Evolutionary conservation across 1,140 invertebrate species (phyloP), one percentile per base, ranked within the genome.

Genomic region (Lysiphlebus fabarum): DNA sequence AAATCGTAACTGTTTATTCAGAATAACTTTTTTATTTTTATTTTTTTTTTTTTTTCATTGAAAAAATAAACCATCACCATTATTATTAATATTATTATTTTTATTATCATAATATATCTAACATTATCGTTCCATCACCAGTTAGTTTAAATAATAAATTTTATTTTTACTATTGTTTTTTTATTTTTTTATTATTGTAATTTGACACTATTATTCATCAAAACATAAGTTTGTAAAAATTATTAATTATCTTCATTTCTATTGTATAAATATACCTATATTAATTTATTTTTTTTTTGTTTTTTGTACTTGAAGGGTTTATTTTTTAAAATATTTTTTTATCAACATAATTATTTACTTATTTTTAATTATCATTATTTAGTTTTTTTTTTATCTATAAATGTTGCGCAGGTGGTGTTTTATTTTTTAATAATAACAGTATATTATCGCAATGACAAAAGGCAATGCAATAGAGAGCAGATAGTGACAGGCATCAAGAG

Each of bases 401-500:
- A 58, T 54, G 56, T 56, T 62, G 50, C 33, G 49, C 53, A 51
- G 54, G 47, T 45, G 47, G 44, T 41, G 62, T 63, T 58, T 62
- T 68, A 57, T 40, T 67, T 68, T 71, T 70, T 70, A 67, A 58
- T 67, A 72, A 65, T 65, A 75, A 51, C 69, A 69, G 54, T 73
- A 71, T 71, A 51, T 74, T 68, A 66, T 65, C 66, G 65, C 69
- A 70, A 65, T 71, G 66, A 72, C 70, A 73, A 67, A 75, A 75
- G 69, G 68, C 68, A 70, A 77, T 67, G 70, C 69, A 71, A 72
- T 74, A 77, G 66, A 78, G 68, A 75, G 70, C 64, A 57, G 70
- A 70, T 71, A 78, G 68, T 63, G 70, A 75, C 70, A 76, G 73
- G 65, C 75, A 75, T 77, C 76, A 78, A 70, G 75, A 79, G 59